Evolutionary conservation across 2,888 invertebrate species (phyloP).

Genomic region (Clistopyga incitator): DNA sequence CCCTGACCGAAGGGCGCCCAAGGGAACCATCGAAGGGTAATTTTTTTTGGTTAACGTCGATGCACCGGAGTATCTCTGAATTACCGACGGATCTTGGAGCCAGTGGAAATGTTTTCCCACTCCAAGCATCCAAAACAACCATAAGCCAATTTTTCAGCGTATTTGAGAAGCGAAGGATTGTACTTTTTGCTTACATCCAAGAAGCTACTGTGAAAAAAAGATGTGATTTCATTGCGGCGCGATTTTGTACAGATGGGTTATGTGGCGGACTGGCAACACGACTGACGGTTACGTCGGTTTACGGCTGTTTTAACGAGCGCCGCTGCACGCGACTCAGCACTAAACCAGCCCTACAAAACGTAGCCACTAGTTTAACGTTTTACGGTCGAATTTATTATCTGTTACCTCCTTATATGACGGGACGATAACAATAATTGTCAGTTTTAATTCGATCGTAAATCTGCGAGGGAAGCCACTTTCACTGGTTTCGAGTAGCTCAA

Average conservation of each 20-base stretch:
- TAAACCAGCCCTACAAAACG: conserved; percentile 84
- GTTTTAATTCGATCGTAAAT: conserved; percentile 83
- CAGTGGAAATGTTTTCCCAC: not conserved
- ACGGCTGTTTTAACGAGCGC: conserved; percentile 83
- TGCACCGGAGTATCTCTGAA: conserved; percentile 61
- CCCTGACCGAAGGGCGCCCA: conserved; percentile 55
- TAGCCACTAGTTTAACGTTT: conserved; percentile 83
- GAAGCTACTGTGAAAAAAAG: conserved; percentile 40
- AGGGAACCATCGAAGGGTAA: conserved; percentile 61
- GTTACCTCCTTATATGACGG: conserved; percentile 84
- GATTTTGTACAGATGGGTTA: conserved; percentile 62
- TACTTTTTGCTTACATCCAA: conserved; percentile 11
- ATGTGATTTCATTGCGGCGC: conserved; percentile 62
- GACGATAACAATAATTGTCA: conserved; percentile 84
- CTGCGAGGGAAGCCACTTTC: conserved; percentile 75
- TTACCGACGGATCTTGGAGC: conserved; percentile 58
- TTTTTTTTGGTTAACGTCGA: conserved; percentile 29
- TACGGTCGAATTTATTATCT: conserved; percentile 84
- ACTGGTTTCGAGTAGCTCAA: conserved; percentile 69
- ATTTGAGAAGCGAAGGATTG: not conserved
- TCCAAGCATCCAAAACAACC: not conserved
- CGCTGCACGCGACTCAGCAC: conserved; percentile 83
- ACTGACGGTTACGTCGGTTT: conserved; percentile 82
- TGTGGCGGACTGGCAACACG: conserved; percentile 69
- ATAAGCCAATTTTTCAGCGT: not conserved